Percentiles rank a stretch among this genome's conserved stretches.
Evolutionary conservation across 2,113 vertebrate genomes (phyloP).

Genomic region (Silurus asotus): DNA sequence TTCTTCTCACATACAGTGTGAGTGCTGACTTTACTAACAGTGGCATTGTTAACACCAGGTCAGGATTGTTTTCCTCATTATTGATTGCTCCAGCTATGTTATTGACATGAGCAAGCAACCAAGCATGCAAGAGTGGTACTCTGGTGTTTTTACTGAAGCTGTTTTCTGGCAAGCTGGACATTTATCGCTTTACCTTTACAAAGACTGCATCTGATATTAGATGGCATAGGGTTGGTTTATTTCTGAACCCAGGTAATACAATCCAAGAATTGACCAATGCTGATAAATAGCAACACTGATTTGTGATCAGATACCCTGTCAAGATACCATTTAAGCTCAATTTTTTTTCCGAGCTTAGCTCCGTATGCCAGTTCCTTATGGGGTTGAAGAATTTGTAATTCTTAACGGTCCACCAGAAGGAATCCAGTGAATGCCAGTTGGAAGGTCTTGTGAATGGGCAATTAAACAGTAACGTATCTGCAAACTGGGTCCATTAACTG

Average conservation of each 20-base stretch:
- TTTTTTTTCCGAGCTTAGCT: not conserved
- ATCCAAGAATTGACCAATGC: not conserved
- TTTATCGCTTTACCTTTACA: not conserved
- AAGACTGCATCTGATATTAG: not conserved
- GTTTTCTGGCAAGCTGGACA: not conserved
- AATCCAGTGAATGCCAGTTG: slow-evolving; percentile 22
- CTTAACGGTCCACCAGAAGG: not conserved
- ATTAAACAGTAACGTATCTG: slow-evolving; percentile 21
- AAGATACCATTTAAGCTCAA: not conserved
- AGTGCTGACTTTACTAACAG: not conserved
- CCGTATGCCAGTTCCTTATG: not conserved
- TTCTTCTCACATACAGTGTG: not conserved
- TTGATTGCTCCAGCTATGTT: not conserved
- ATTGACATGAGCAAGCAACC: not conserved
- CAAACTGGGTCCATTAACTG: slow-evolving; percentile 37
- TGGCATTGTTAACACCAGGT: not conserved
- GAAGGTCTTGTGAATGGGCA: not conserved
- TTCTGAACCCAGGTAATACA: not conserved
- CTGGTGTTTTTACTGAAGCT: not conserved
- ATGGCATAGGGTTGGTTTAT: not conserved
- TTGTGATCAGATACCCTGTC: not conserved
- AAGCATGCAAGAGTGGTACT: not conserved
- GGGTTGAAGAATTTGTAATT: slow-evolving; percentile 7
- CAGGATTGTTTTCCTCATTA: not conserved
- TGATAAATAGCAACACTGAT: not conserved